Evolutionary conservation across 2,797 vertebrate genomes (phyloP).

Genomic region (Aotus griseimembra): DNA sequence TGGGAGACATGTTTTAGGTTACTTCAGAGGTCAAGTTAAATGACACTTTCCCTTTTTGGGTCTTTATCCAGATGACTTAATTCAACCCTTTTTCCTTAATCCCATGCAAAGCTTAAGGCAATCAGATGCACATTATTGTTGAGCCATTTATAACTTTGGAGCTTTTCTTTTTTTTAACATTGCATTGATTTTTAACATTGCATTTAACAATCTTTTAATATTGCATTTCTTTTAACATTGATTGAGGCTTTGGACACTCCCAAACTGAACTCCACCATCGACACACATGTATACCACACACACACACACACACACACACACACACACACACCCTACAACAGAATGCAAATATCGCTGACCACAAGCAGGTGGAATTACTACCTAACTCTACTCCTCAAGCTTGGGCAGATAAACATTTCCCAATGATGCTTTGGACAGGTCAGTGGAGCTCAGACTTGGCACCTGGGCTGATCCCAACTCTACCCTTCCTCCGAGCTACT

Average conservation of each 20-base stretch:
- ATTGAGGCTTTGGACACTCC: neutral
- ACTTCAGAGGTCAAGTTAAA: neutral
- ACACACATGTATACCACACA: neutral
- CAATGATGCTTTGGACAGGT: neutral
- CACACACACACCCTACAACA: neutral
- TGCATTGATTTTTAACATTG: no score
- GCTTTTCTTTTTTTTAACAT: neutral
- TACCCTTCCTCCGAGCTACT: neutral
- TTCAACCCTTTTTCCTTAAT: slow-evolving; percentile 22
- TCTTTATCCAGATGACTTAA: neutral
- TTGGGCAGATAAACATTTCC: neutral
- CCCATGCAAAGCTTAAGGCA: neutral
- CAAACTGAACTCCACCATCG: neutral
- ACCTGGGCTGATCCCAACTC: neutral
- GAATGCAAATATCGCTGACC: neutral
- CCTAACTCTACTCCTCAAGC: neutral
- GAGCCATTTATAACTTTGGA: neutral
- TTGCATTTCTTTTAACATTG: neutral
- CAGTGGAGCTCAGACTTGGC: neutral
- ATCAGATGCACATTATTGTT: neutral
- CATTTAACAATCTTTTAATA: neutral
- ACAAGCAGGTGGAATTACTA: neutral
- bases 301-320: neutral
- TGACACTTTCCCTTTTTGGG: neutral
- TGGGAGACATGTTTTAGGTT: neutral